Evolutionary conservation across 2,113 vertebrate species (phyloP).

Genomic region (Brachyhypopomus occidentalis): DNA sequence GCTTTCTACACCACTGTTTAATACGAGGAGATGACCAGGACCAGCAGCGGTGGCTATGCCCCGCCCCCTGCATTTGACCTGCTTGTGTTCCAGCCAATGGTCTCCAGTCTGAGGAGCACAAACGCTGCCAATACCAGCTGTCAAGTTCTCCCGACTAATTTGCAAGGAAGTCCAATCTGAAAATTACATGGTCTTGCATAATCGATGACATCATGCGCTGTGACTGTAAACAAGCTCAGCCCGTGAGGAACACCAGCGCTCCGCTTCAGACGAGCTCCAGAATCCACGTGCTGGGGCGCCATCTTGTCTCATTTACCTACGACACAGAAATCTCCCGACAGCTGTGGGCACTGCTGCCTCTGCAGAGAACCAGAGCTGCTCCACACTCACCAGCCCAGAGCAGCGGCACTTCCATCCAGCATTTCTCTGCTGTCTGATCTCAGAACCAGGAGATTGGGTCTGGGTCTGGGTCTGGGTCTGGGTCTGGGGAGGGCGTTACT

Average conservation of each 20-base stretch:
- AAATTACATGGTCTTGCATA: not conserved
- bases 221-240: not conserved
- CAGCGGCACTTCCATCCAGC: not conserved
- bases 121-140: not conserved
- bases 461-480: no score
- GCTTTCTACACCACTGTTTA: not conserved
- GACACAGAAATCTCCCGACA: conserved; percentile 13
- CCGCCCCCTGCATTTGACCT: not conserved
- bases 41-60: not conserved
- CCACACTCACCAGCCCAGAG: no score
- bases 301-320: conserved; percentile 45
- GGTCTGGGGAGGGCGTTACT: not conserved
- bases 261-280: not conserved
- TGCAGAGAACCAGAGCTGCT: not conserved
- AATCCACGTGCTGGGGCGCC: conserved; percentile 27
- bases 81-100: not conserved
- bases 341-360: conserved; percentile 15
- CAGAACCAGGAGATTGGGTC: no score
- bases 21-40: not conserved
- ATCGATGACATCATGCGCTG: not conserved
- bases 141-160: not conserved
- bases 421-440: not conserved
- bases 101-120: not conserved
- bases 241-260: not conserved
- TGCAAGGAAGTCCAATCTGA: not conserved